Conservation (phyloP, 2,113 vertebrate species). For the Esox niger region DNA sequence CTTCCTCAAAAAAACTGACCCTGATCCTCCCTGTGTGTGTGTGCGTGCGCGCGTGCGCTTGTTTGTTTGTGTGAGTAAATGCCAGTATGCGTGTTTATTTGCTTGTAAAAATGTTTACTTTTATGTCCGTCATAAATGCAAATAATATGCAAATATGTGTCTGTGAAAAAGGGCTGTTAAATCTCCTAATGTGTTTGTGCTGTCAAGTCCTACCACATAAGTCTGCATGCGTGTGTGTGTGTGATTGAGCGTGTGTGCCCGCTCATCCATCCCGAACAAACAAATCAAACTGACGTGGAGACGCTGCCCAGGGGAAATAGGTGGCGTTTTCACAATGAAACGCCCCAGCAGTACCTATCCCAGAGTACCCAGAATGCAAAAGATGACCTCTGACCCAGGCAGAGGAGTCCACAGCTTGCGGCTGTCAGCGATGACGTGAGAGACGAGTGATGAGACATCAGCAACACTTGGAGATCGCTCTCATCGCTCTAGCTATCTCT, state of each 20-base stretch:
- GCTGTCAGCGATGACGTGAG: too few relatives aligned
- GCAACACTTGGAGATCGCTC: not conserved
- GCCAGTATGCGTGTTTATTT: not conserved
- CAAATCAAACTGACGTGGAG: not conserved
- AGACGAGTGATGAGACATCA: not conserved
- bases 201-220: too few relatives aligned
- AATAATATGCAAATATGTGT: not conserved
- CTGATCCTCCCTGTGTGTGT: too few relatives aligned
- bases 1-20: too few relatives aligned
- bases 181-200: not conserved
- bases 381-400: too few relatives aligned
- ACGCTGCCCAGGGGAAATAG: too few relatives aligned
- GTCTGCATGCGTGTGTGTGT: constrained; percentile 5
- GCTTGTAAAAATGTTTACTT: not conserved
- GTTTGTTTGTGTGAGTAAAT: not conserved
- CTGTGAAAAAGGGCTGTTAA: not conserved
- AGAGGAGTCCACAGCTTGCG: too few relatives aligned
- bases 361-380: too few relatives aligned
- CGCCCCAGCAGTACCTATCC: too few relatives aligned
- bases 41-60: not conserved
- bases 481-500: not conserved
- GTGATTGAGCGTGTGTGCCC: not conserved
- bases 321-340: too few relatives aligned
- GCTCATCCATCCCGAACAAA: not conserved
- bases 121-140: not conserved